Evolutionary conservation across 1,140 invertebrate species (phyloP).

Genomic region (Anoplolepis gracilipes): DNA sequence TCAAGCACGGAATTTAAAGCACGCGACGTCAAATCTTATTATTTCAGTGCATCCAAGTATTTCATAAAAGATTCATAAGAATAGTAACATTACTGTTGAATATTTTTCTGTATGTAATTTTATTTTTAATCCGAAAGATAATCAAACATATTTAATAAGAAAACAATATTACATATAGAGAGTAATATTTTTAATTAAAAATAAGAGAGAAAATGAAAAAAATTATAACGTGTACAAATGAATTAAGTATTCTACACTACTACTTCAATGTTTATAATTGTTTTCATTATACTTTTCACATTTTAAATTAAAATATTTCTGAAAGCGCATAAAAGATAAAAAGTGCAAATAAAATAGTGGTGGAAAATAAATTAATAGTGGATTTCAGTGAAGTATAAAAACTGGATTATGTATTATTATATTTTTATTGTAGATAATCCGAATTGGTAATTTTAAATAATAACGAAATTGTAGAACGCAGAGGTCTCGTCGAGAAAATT

Average conservation of each 20-base stretch:
- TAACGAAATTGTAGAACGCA: constrained; percentile 7
- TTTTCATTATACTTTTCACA: neutral
- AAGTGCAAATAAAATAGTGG: no score
- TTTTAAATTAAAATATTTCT: neutral
- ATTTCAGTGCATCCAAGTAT: neutral
- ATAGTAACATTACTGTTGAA: neutral
- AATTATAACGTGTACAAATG: neutral
- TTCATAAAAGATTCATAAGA: constrained; percentile 20
- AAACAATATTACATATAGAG: neutral
- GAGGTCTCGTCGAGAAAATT: neutral
- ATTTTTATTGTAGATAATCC: neutral
- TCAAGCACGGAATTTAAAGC: neutral
- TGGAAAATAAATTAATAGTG: neutral
- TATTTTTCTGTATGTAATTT: neutral
- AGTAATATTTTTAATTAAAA: neutral
- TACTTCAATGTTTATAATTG: neutral
- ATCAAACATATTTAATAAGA: neutral
- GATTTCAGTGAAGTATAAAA: neutral
- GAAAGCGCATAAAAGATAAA: no score
- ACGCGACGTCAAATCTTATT: neutral
- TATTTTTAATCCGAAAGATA: neutral
- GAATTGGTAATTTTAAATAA: constrained; percentile 12
- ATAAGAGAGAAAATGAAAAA: no score
- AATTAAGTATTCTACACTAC: constrained; percentile 2
- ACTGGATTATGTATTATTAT: neutral